phyloP scores from a whole-genome alignment of 2,888 invertebrate species.

The Nomada flava region DNA sequence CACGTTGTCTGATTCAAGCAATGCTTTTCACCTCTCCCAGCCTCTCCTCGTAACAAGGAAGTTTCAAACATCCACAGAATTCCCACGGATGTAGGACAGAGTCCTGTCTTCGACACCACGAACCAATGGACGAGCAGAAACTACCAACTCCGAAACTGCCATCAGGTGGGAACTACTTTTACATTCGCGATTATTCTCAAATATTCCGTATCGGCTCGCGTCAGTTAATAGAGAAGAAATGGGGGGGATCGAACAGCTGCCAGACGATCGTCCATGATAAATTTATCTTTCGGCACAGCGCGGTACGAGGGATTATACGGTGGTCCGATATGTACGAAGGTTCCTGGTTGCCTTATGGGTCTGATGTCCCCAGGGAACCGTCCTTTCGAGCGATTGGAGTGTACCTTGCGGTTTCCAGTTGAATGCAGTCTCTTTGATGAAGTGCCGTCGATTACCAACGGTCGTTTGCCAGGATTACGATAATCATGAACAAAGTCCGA shows the following conservation, averaged over 20 bases:
- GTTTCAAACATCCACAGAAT: slow-evolving; percentile 51
- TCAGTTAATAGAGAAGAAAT: not conserved
- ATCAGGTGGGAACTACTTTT: not conserved
- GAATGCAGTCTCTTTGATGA: slow-evolving; percentile 52
- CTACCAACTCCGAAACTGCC: not conserved
- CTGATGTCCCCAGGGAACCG: slow-evolving; percentile 27
- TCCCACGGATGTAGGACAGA: slow-evolving; percentile 65
- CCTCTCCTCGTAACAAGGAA: slow-evolving; percentile 37
- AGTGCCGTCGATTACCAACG: slow-evolving; percentile 11
- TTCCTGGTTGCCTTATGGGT: slow-evolving; percentile 26
- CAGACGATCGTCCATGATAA: slow-evolving; percentile 28
- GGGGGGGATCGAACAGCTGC: not conserved
- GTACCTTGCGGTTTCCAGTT: slow-evolving; percentile 48
- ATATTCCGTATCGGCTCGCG: not conserved
- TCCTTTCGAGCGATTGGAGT: slow-evolving; percentile 29
- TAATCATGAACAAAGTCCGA: slow-evolving; percentile 44
- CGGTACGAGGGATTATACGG: slow-evolving; percentile 20
- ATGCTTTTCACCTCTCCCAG: slow-evolving; percentile 36
- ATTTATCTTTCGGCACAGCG: slow-evolving; percentile 4
- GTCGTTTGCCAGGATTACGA: slow-evolving; percentile 43
- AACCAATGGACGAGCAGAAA: not conserved
- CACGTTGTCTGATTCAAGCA: slow-evolving; percentile 34
- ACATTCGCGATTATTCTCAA: not conserved
- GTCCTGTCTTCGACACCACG: slow-evolving; percentile 39
- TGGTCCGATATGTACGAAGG: slow-evolving; percentile 6